Conservation (phyloP, 1,140 invertebrate species). For the Drosophila parabipectinata region DNA sequence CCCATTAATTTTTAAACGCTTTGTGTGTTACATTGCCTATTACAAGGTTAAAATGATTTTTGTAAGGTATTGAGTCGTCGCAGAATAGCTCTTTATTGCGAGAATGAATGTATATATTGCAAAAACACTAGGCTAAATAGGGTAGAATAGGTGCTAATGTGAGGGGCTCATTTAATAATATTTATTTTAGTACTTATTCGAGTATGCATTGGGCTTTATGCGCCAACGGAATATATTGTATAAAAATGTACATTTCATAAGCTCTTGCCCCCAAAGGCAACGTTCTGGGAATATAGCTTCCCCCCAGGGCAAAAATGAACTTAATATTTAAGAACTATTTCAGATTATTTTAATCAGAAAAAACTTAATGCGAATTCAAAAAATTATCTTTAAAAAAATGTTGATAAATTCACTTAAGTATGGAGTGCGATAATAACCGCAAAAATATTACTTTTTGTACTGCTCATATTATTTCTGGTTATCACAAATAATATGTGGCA, state of each 20-base stretch:
- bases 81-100: neutral
- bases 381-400: no score
- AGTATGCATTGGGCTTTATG: neutral
- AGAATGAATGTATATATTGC: neutral
- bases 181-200: neutral
- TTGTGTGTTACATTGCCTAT: neutral
- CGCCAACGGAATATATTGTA: no score
- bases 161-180: neutral
- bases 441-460: no score
- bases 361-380: neutral
- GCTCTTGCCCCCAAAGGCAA: no score
- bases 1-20: neutral
- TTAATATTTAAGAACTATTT: neutral
- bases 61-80: neutral
- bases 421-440: no score
- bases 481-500: neutral
- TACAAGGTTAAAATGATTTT: neutral
- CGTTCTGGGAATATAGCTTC: no score
- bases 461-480: neutral
- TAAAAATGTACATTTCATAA: no score
- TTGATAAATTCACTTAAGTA: no score
- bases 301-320: neutral
- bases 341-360: neutral
- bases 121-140: neutral
- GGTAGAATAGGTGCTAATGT: neutral